Evolutionary conservation across 2,797 vertebrate species (phyloP).

Genomic region (Myotis myotis): DNA sequence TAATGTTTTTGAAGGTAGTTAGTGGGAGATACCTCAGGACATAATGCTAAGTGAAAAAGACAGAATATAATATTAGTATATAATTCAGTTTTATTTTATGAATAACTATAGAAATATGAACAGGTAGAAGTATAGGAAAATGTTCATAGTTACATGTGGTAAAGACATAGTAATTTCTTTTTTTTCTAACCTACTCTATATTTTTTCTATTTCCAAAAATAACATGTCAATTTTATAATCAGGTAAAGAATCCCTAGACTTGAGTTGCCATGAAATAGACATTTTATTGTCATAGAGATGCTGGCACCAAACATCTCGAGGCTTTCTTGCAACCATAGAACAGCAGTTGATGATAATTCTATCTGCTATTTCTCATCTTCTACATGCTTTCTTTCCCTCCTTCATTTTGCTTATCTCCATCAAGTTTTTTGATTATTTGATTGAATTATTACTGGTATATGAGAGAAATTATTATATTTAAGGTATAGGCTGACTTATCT

Average conservation of each 20-base stretch:
- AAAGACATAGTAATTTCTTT: background rate
- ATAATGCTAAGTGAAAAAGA: background rate
- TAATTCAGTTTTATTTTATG: background rate
- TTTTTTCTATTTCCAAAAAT: slow-evolving; percentile 35
- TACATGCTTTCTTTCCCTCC: background rate
- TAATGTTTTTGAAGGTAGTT: slow-evolving; percentile 27
- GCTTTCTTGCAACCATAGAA: background rate
- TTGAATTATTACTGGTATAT: background rate
- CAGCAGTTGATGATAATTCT: background rate
- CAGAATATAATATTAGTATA: background rate
- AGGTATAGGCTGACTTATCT: background rate
- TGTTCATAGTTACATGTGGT: background rate
- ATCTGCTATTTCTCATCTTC: background rate
- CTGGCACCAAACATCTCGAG: background rate
- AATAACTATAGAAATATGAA: background rate
- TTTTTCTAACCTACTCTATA: background rate
- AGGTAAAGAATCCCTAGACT: background rate
- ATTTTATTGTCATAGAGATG: slow-evolving; percentile 1
- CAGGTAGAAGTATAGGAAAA: background rate
- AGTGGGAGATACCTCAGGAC: background rate
- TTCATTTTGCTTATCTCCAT: slow-evolving; percentile 1
- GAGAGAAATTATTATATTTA: slow-evolving; percentile 11
- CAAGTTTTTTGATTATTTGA: background rate
- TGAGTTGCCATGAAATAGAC: background rate
- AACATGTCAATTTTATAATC: background rate